A percentile compares a stretch with the other conserved stretches of the same genome.
phyloP scores from a whole-genome alignment of 1,140 invertebrate genomes.

The Choristoneura fumiferana region DNA sequence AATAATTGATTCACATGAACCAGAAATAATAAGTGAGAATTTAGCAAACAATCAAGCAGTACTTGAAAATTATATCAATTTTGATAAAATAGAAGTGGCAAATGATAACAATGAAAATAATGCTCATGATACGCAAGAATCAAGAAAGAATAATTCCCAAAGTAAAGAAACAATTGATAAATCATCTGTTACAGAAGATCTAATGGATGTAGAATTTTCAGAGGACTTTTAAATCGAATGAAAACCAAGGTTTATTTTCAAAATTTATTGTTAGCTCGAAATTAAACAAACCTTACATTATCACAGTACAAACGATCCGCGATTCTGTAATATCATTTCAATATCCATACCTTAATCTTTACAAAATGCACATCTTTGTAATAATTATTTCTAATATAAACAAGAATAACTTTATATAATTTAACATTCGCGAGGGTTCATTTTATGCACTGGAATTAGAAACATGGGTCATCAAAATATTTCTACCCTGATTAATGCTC shows the following conservation, averaged over 20 bases:
- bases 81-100: slow-evolving; percentile 17
- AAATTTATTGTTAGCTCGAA: slow-evolving; percentile 21
- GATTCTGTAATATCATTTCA: slow-evolving; percentile 15
- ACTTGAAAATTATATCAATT: slow-evolving; percentile 4
- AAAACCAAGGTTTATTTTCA: slow-evolving; percentile 4
- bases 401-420: not conserved
- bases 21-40: slow-evolving; percentile 5
- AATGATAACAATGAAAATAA: slow-evolving; percentile 20
- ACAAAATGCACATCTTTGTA: slow-evolving; percentile 65
- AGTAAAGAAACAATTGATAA: slow-evolving; percentile 2
- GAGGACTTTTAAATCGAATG: slow-evolving; percentile 48
- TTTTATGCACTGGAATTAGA: too few species aligned
- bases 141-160: slow-evolving; percentile 16
- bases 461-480: too few species aligned
- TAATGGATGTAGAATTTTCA: slow-evolving; percentile 67
- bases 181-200: slow-evolving; percentile 29
- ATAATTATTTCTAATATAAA: slow-evolving; percentile 21
- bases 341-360: slow-evolving; percentile 30
- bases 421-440: too few species aligned
- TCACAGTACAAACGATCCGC: slow-evolving; percentile 53
- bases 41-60: not conserved
- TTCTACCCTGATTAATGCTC: too few species aligned
- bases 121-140: slow-evolving; percentile 12
- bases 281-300: slow-evolving; percentile 39
- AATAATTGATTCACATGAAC: too few species aligned